These are phyloP conservation scores for Drosophila yooni DNA, from an alignment of 2,888 invertebrate species.

Conservation along the genomic window DNA sequence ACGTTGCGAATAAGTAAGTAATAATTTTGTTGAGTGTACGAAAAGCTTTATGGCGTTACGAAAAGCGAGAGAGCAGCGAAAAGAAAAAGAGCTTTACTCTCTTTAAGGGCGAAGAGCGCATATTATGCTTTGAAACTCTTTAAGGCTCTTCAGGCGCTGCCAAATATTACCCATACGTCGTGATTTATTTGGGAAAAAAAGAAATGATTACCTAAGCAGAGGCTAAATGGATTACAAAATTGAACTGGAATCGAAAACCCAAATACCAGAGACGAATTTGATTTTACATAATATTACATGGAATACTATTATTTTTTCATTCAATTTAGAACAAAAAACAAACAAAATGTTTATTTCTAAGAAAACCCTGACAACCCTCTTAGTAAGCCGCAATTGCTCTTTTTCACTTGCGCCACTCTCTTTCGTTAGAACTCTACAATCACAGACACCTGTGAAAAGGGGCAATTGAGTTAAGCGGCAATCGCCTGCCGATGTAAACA, in stretches of 20 bases:
- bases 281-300: neutral
- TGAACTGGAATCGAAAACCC: neutral
- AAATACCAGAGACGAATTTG: neutral
- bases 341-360: neutral
- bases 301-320: neutral
- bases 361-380: constrained; percentile 62
- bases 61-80: constrained; percentile 18
- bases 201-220: neutral
- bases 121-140: constrained; percentile 13
- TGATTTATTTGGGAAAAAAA: neutral
- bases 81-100: constrained; percentile 21
- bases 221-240: neutral
- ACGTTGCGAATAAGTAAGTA: constrained; percentile 16
- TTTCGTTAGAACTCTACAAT: constrained; percentile 44
- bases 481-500: constrained; percentile 61
- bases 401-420: constrained; percentile 33
- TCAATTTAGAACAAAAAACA: neutral
- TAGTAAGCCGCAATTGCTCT: constrained; percentile 12
- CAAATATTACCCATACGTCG: constrained; percentile 19
- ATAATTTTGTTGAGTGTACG: constrained; percentile 55
- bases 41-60: constrained; percentile 48
- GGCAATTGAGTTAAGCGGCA: constrained; percentile 49
- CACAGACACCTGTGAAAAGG: constrained; percentile 73
- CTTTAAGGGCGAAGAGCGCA: constrained; percentile 11
- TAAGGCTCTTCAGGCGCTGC: neutral